Conservation (phyloP, 1,140 invertebrate genomes). For the Halesus radiatus region DNA sequence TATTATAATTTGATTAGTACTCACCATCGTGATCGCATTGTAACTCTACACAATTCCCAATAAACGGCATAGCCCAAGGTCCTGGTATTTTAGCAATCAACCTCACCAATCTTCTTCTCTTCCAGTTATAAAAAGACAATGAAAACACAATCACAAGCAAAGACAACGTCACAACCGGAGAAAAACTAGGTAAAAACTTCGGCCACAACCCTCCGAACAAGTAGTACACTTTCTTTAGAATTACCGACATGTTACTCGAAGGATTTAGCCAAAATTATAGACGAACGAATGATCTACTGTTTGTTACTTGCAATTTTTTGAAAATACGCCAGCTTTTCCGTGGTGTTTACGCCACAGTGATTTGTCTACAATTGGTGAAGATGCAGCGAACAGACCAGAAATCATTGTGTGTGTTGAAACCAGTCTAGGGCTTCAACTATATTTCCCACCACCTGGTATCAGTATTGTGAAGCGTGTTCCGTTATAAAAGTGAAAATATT, state of each 20-base stretch:
- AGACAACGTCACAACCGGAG: conserved; percentile 47
- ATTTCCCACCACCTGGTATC: not conserved
- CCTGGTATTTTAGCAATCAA: conserved; percentile 71
- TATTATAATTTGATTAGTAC: not conserved
- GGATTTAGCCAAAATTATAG: too few relatives aligned
- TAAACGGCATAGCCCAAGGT: conserved; percentile 71
- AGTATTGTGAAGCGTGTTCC: not conserved
- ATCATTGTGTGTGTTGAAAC: too few relatives aligned
- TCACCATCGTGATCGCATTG: conserved; percentile 55
- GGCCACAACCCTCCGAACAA: not conserved
- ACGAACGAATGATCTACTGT: too few relatives aligned
- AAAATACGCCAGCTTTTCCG: too few relatives aligned
- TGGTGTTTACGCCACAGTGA: too few relatives aligned
- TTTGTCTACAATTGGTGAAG: too few relatives aligned
- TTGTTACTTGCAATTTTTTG: too few relatives aligned
- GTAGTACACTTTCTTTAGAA: conserved; percentile 28
- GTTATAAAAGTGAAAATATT: conserved; percentile 30
- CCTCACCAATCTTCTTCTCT: conserved; percentile 62
- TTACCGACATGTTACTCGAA: conserved; percentile 15
- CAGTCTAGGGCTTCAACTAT: too few relatives aligned
- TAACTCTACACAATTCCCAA: conserved; percentile 62
- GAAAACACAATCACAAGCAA: conserved; percentile 47
- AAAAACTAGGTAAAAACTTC: conserved; percentile 24
- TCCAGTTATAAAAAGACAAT: conserved; percentile 62
- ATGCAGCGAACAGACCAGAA: too few relatives aligned